phyloP scores from a whole-genome alignment of 2,888 invertebrate species.

The Chaetoderma sp. region DNA sequence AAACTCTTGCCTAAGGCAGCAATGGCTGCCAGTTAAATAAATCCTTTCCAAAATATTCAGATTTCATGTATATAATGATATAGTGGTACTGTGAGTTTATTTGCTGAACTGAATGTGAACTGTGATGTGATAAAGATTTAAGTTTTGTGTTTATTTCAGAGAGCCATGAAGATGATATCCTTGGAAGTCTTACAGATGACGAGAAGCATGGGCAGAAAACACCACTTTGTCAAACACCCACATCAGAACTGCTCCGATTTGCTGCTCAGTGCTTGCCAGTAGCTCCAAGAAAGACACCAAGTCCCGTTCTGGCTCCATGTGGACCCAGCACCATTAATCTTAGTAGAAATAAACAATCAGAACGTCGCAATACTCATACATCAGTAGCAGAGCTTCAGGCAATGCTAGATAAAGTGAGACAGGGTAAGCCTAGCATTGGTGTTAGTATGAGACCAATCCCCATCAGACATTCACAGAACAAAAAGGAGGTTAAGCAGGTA shows the following conservation, averaged over 20 bases:
- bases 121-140: not conserved
- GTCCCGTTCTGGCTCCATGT: not conserved
- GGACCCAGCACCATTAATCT: not conserved
- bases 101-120: not conserved
- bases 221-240: constrained; percentile 47
- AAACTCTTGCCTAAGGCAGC: too few species aligned
- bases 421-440: not conserved
- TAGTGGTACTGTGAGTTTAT: not conserved
- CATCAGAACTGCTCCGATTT: constrained; percentile 54
- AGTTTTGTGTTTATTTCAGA: too few species aligned
- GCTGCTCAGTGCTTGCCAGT: constrained; percentile 53
- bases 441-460: not conserved
- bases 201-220: constrained; percentile 52
- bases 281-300: constrained; percentile 29
- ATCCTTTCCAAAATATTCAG: too few species aligned
- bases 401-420: not conserved
- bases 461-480: constrained; percentile 7
- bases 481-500: not conserved
- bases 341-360: constrained; percentile 7
- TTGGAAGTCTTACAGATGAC: constrained; percentile 44
- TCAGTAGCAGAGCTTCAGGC: not conserved
- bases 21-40: too few species aligned
- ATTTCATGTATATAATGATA: too few species aligned
- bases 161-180: constrained; percentile 29
- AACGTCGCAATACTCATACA: constrained; percentile 1